Evolutionary conservation across 2,113 vertebrate species (phyloP).

Genomic region (Muntiacus reevesi): DNA sequence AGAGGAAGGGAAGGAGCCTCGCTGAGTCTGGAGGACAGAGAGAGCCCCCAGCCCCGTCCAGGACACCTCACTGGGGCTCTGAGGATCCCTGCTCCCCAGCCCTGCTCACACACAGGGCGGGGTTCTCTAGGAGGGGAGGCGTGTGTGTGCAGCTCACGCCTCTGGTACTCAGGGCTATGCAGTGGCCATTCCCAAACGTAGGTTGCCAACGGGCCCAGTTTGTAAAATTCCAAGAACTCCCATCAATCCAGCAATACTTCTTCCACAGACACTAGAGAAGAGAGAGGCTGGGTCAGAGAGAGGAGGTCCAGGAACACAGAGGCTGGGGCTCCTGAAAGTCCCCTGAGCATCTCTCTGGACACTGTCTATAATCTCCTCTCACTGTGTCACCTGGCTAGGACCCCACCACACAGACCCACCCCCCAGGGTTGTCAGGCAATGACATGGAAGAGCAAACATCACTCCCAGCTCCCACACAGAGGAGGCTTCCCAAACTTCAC

Average conservation of each 20-base stretch:
- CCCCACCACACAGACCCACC: accelerated
- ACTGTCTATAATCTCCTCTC: background rate
- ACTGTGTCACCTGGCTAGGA: background rate
- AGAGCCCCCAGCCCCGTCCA: background rate
- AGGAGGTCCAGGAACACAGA: no score
- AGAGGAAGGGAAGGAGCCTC: background rate
- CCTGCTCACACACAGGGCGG: background rate
- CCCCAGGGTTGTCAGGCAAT: background rate
- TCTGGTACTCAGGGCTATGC: background rate
- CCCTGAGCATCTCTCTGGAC: no score
- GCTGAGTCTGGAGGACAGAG: background rate
- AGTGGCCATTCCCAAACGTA: accelerated
- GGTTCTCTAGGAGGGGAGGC: background rate
- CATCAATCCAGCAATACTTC: no score
- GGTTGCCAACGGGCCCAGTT: no score
- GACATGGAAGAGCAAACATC: background rate
- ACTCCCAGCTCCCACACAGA: background rate
- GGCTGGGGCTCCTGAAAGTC: no score
- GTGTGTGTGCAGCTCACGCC: background rate
- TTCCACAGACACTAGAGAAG: no score
- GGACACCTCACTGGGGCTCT: background rate
- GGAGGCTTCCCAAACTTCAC: background rate
- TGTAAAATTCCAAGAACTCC: no score
- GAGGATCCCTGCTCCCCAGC: background rate
- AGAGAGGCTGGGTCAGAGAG: no score